These are phyloP conservation scores for Epicauta chinensis DNA, from an alignment of 1,140 invertebrate genomes.

Conservation along the genomic window DNA sequence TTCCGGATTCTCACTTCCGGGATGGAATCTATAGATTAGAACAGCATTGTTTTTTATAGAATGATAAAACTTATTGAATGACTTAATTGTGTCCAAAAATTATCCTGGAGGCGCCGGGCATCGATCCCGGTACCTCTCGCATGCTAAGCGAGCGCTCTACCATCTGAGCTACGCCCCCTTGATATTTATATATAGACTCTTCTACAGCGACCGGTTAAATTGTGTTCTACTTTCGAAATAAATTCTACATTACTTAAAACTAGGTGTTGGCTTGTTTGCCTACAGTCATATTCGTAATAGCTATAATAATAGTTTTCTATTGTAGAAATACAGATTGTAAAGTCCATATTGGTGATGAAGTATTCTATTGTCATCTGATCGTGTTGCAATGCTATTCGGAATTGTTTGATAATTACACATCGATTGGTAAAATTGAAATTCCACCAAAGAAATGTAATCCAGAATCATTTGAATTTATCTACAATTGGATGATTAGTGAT, in stretches of 20 bases:
- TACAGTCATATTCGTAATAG: too few relatives aligned
- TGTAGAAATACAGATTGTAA: conserved; percentile 53
- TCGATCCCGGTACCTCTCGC: conserved; percentile 35
- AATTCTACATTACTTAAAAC: too few relatives aligned
- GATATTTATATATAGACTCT: too few relatives aligned
- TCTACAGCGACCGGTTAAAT: too few relatives aligned
- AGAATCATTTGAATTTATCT: conserved; percentile 57
- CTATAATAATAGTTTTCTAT: conserved; percentile 7
- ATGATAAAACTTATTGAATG: too few relatives aligned
- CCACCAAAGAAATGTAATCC: conserved; percentile 40
- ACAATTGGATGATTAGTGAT: conserved; percentile 67
- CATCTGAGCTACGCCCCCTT: conserved; percentile 34
- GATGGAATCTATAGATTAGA: too few relatives aligned
- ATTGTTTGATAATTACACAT: conserved; percentile 48
- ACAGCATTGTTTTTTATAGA: too few relatives aligned
- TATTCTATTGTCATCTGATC: conserved; percentile 53
- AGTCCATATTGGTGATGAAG: conserved; percentile 49
- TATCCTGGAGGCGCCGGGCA: conserved; percentile 34
- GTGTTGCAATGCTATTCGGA: conserved; percentile 54
- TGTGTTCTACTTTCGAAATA: too few relatives aligned
- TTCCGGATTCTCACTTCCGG: too few relatives aligned
- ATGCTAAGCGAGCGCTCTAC: conserved; percentile 36
- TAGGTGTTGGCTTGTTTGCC: too few relatives aligned
- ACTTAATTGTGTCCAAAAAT: too few relatives aligned
- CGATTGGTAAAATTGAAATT: conserved; percentile 47